phyloP scores from a whole-genome alignment of 2,888 invertebrate species.

The Scrobipalpa atriplicella region DNA sequence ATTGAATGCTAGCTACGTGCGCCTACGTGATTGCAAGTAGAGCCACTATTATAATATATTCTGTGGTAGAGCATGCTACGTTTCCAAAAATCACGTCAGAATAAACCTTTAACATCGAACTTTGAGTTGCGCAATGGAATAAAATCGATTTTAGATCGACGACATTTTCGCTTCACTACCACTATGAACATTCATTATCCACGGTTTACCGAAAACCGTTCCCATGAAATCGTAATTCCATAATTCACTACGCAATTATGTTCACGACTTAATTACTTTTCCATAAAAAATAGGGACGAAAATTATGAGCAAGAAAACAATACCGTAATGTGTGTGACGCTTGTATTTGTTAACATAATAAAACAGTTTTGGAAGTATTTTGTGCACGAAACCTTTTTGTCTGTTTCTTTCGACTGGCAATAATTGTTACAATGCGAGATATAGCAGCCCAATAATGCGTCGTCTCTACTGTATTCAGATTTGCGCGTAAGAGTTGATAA shows the following conservation, averaged over 20 bases:
- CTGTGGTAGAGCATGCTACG: not conserved
- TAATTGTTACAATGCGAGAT: too few relatives aligned
- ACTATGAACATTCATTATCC: not conserved
- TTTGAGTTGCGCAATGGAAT: conserved; percentile 3
- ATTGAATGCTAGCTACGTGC: conserved; percentile 21
- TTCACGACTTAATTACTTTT: conserved; percentile 18
- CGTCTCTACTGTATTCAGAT: too few relatives aligned
- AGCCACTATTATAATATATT: too few relatives aligned
- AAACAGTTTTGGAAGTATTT: too few relatives aligned
- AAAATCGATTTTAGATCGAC: not conserved
- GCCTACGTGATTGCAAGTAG: conserved; percentile 2
- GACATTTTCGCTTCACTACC: not conserved
- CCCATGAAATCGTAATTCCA: conserved; percentile 31
- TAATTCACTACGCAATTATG: conserved; percentile 30
- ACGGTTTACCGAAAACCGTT: conserved; percentile 27
- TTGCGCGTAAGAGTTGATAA: too few relatives aligned
- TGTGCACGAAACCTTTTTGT: too few relatives aligned
- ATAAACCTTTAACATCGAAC: not conserved
- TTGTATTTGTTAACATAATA: not conserved
- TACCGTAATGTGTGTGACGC: not conserved
- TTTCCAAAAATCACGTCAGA: conserved; percentile 5
- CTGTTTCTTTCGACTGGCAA: too few relatives aligned
- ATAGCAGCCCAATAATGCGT: too few relatives aligned
- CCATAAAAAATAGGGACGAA: conserved; percentile 23
- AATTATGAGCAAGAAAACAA: not conserved